Base-by-base conservation (phyloP, 2,888 invertebrate genomes). In the Boloria euphrosyne region DNA sequence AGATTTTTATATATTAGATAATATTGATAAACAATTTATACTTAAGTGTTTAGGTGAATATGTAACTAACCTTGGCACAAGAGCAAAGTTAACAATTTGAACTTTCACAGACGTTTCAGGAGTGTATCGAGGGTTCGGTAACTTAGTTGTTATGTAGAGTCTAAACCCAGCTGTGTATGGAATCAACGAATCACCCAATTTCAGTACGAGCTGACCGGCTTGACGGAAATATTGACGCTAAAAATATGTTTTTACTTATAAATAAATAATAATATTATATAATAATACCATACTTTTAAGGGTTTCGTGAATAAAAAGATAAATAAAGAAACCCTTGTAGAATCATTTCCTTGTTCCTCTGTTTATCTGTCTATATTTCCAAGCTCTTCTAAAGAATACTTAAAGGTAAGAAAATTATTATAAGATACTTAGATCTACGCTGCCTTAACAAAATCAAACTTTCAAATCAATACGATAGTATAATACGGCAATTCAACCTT, bases 71-170 rank as follows among this genome's bases (percentile, higher is more conserved):
- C 94, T 96, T 74, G 95, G 94, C 13, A 96, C 96, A 4, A 98
- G 93, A n/a, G 97, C 96, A 77, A 98, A 98, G 85, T 98, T 98
- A 14, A 98, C 96, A 53, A 98, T 86, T 57, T 97, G 94, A 46
- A 96, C 95, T 84, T 98, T 98, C 73, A 97, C 96, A 0, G 97
- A 95, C 0, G 96, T 94, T 86, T 98, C 98, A 0, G 98, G 98
- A 0, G 97, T 94, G 80, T 97, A 98, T 80, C 96, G 96, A 0
- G 98, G 98, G 89, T 98, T 98, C 0, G 97, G 94, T 65, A 98
- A 89, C 82, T 96, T 97, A 2, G 97, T 97, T 0, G 98, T 98
- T 79, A 98, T 95, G 82, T 95, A 98, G 2, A 98, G 93, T 0
- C 95, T 94, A 85, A 98, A 98, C 62, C 96, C 95, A 0, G 94